A percentile compares a stretch with the other conserved stretches of the same genome.
Conservation (phyloP, 2,113 vertebrate species). For the Rhinoderma darwinii region DNA sequence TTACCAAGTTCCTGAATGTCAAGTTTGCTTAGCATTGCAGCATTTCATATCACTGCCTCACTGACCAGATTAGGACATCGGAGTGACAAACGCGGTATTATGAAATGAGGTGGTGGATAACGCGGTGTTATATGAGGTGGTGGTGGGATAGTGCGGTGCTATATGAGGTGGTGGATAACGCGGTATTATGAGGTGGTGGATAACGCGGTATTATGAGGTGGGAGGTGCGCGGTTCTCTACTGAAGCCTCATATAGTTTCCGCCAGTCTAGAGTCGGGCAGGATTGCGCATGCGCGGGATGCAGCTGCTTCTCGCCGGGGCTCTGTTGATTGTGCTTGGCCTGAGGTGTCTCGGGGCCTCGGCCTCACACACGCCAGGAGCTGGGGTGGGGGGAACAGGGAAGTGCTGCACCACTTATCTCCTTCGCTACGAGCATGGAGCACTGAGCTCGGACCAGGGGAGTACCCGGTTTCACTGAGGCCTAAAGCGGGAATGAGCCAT, state of each 20-base stretch:
- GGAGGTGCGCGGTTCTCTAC: not conserved
- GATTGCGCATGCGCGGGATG: slow-evolving; percentile 6
- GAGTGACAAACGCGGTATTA: too few species aligned
- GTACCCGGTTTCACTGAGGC: not conserved
- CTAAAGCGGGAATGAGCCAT: slow-evolving; percentile 9
- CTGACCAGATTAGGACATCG: too few species aligned
- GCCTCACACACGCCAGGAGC: not conserved
- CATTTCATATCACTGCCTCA: too few species aligned
- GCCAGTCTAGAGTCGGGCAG: not conserved
- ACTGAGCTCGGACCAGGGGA: not conserved
- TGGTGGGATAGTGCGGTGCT: too few species aligned
- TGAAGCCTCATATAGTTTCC: not conserved
- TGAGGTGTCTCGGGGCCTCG: slow-evolving; percentile 7
- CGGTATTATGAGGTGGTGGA: too few species aligned
- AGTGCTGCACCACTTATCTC: not conserved
- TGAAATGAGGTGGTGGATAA: too few species aligned
- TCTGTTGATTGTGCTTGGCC: slow-evolving; percentile 16
- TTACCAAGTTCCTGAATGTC: too few species aligned
- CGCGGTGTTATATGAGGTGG: too few species aligned
- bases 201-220: not conserved
- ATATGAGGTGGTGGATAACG: too few species aligned
- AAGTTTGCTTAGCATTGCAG: too few species aligned
- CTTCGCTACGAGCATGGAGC: not conserved
- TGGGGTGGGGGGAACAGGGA: not conserved
- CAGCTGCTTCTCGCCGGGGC: not conserved